These are phyloP conservation scores for Phorcus lineatus DNA, from an alignment of 2,888 invertebrate genomes.

Conservation along the genomic window DNA sequence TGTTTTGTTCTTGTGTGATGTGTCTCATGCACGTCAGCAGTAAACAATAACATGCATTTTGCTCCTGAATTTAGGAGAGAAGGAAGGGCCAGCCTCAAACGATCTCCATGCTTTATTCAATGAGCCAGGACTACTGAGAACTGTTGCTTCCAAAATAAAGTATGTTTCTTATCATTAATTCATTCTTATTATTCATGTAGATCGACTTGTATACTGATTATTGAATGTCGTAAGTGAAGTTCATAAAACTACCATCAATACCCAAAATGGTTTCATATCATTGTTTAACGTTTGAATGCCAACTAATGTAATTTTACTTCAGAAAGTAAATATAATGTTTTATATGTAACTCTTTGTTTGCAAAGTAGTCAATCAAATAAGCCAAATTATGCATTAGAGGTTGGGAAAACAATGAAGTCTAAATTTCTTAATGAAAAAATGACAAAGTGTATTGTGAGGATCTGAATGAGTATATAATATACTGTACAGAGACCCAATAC, in stretches of 20 bases:
- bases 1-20: not conserved
- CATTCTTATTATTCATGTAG: too few relatives aligned
- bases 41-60: not conserved
- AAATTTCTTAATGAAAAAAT: not conserved
- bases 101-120: slow-evolving; percentile 64
- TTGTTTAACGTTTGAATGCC: too few relatives aligned
- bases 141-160: slow-evolving; percentile 70
- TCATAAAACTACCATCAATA: too few relatives aligned
- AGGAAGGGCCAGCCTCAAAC: slow-evolving; percentile 53
- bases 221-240: too few relatives aligned
- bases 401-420: not conserved
- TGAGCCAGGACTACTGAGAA: slow-evolving; percentile 58
- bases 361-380: too few relatives aligned
- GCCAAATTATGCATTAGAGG: too few relatives aligned
- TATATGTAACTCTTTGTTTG: too few relatives aligned
- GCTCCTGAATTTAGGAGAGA: slow-evolving; percentile 49
- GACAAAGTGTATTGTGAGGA: not conserved
- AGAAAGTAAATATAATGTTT: too few relatives aligned
- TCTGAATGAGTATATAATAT: not conserved
- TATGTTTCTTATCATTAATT: slow-evolving; percentile 39
- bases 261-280: too few relatives aligned
- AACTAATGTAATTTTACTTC: too few relatives aligned
- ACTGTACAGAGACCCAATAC: slow-evolving; percentile 66
- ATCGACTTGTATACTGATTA: too few relatives aligned
- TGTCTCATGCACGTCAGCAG: not conserved